Percentiles rank a stretch among this genome's conserved stretches.
These are phyloP conservation scores for Punctoribates punctum DNA, from an alignment of 2,888 invertebrate genomes.

Conservation along the genomic window DNA sequence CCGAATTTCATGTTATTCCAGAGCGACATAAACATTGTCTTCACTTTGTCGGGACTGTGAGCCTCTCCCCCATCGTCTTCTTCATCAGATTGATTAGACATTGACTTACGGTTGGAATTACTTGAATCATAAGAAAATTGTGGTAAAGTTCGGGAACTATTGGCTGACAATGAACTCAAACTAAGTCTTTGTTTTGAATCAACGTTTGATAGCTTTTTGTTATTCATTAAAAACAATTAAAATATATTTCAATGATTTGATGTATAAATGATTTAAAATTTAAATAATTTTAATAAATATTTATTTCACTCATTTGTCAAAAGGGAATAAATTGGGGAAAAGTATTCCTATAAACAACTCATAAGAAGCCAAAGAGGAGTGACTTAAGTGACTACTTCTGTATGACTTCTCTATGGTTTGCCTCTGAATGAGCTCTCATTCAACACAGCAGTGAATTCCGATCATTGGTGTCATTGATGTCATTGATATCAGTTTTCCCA, in stretches of 20 bases:
- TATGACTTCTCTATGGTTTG: too few relatives aligned
- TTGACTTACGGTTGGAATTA: too few relatives aligned
- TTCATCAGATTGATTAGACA: neutral
- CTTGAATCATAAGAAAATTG: neutral
- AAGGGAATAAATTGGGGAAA: neutral
- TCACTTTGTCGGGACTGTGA: conserved; percentile 57
- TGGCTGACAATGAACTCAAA: neutral
- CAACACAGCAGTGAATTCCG: too few relatives aligned
- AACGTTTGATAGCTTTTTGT: conserved; percentile 7
- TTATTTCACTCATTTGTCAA: neutral
- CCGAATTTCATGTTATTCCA: conserved; percentile 91
- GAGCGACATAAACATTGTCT: conserved; percentile 75
- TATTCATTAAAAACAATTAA: conserved; percentile 1
- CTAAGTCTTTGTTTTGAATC: conserved; percentile 13
- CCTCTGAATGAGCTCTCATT: too few relatives aligned
- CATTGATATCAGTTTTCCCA: too few relatives aligned
- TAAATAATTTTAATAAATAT: neutral
- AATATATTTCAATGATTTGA: too few relatives aligned
- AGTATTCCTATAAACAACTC: too few relatives aligned
- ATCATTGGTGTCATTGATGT: too few relatives aligned
- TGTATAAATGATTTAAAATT: too few relatives aligned
- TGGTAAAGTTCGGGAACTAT: conserved; percentile 23
- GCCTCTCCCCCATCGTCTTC: neutral
- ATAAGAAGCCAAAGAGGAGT: neutral
- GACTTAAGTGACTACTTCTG: too few relatives aligned